Evolutionary conservation across 2,113 vertebrate genomes (phyloP).

Genomic region (Carlito syrichta): DNA sequence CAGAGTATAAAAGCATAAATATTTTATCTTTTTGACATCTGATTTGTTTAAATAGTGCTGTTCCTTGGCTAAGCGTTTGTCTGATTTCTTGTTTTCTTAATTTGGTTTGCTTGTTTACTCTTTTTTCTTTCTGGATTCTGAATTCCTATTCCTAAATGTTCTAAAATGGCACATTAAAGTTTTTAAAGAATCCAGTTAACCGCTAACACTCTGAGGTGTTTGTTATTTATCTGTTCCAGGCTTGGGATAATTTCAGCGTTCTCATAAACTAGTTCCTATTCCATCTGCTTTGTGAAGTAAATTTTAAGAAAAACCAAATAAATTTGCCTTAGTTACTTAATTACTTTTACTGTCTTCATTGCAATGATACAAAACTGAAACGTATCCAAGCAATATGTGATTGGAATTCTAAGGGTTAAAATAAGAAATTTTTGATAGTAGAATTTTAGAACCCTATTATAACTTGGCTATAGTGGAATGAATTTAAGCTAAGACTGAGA

Average conservation of each 20-base stretch:
- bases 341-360: neutral
- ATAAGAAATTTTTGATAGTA: neutral
- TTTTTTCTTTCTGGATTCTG: constrained; percentile 27
- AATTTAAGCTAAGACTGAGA: constrained; percentile 18
- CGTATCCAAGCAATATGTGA: neutral
- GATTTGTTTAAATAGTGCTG: constrained; percentile 47
- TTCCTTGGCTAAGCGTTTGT: constrained; percentile 32
- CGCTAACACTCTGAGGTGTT: neutral
- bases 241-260: neutral
- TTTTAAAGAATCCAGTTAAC: neutral
- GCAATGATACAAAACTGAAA: neutral
- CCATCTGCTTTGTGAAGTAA: neutral
- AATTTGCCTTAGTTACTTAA: neutral
- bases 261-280: neutral
- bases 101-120: constrained; percentile 13
- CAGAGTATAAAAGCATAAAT: constrained; percentile 28
- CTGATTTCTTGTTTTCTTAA: neutral
- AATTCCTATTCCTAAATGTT: constrained; percentile 2
- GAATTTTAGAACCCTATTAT: neutral
- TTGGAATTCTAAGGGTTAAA: constrained; percentile 4
- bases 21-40: constrained; percentile 46
- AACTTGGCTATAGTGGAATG: neutral
- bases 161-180: neutral
- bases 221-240: neutral
- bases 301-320: neutral